These are phyloP conservation scores for Bilobella aurantiaca DNA, from an alignment of 1,140 invertebrate species.

Conservation along the genomic window DNA sequence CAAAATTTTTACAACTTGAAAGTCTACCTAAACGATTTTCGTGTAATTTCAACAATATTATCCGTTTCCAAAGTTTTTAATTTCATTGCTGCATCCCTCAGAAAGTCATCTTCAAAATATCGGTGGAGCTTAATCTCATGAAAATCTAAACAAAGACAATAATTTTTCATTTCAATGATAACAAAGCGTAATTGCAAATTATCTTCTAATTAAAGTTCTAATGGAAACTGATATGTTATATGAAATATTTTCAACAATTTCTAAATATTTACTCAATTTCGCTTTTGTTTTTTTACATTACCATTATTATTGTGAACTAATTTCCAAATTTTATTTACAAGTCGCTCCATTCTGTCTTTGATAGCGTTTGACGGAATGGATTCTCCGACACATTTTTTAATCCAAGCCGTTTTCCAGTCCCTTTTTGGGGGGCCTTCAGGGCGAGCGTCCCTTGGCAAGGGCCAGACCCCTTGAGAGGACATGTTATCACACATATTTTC, in stretches of 20 bases:
- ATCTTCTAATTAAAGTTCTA: too few species aligned
- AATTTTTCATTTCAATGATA: too few species aligned
- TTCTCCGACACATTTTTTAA: slow-evolving; percentile 26
- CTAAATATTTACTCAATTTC: neutral
- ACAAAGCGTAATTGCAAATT: neutral
- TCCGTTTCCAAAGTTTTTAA: slow-evolving; percentile 9
- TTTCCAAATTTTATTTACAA: slow-evolving; percentile 23
- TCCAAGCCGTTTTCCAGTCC: slow-evolving; percentile 10
- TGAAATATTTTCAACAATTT: neutral
- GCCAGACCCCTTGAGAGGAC: too few species aligned
- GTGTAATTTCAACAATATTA: slow-evolving; percentile 21
- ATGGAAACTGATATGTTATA: neutral
- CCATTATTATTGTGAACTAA: slow-evolving; percentile 17
- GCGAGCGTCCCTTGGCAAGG: too few species aligned
- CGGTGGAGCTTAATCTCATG: slow-evolving; percentile 21
- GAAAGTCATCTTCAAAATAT: slow-evolving; percentile 27
- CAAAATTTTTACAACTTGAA: neutral
- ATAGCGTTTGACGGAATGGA: slow-evolving; percentile 23
- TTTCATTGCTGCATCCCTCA: slow-evolving; percentile 6
- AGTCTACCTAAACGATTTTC: slow-evolving; percentile 23
- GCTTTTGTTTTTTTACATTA: neutral
- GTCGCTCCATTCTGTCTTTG: slow-evolving; percentile 26
- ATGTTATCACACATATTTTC: too few species aligned
- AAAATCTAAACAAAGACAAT: slow-evolving; percentile 10
- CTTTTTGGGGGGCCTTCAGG: neutral